Evolutionary conservation across 2,888 invertebrate genomes (phyloP).

Genomic region (Lissocephala sabroskyi): DNA sequence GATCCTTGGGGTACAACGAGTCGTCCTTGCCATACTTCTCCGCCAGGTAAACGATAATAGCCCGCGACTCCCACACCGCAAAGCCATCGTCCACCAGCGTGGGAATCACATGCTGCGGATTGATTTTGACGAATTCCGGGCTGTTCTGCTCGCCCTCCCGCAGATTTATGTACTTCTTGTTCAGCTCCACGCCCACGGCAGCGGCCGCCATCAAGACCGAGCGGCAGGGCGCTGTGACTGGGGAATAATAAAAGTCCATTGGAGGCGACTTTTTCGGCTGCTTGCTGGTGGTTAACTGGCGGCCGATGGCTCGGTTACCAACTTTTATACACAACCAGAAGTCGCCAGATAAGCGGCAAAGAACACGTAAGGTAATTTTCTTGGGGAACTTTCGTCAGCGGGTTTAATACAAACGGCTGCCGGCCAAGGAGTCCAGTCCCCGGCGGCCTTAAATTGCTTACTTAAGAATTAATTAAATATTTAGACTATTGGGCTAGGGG

Average conservation of each 20-base stretch:
- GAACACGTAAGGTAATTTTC: too few relatives aligned
- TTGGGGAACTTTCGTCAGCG: too few relatives aligned
- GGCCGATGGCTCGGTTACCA: too few relatives aligned
- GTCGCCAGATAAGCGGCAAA: too few relatives aligned
- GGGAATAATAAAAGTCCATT: slow-evolving; percentile 79
- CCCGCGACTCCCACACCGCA: slow-evolving; percentile 87
- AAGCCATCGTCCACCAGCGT: slow-evolving; percentile 88
- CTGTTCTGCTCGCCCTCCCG: slow-evolving; percentile 79
- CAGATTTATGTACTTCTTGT: slow-evolving; percentile 77
- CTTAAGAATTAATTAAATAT: too few relatives aligned
- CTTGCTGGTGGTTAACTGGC: too few relatives aligned
- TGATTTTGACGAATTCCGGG: slow-evolving; percentile 82
- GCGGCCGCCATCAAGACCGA: slow-evolving; percentile 78
- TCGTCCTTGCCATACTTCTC: slow-evolving; percentile 87
- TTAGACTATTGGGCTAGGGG: too few relatives aligned
- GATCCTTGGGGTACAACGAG: slow-evolving; percentile 82
- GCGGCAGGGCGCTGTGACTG: slow-evolving; percentile 79
- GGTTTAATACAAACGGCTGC: too few relatives aligned
- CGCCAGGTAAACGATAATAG: slow-evolving; percentile 85
- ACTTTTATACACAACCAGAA: too few relatives aligned
- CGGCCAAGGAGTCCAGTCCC: too few relatives aligned
- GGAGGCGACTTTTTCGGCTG: too few relatives aligned
- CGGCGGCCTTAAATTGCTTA: too few relatives aligned
- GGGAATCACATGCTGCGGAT: slow-evolving; percentile 89
- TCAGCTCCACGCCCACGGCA: slow-evolving; percentile 78